Evolutionary conservation across 2,888 invertebrate genomes (phyloP).

Genomic region (Drosophila anomelani): DNA sequence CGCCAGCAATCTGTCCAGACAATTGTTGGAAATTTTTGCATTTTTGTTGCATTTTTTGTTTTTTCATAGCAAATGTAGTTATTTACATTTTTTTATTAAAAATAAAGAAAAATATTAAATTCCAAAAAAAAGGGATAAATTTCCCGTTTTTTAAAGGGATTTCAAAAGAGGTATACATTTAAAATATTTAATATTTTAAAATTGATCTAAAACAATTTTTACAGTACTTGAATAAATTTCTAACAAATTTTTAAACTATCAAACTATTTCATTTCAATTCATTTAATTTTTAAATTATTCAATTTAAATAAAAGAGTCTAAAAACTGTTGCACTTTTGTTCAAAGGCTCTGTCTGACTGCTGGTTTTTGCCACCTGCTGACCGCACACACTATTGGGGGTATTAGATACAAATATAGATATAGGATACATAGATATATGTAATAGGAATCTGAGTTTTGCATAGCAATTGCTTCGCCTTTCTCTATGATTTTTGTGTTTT

Average conservation of each 20-base stretch:
- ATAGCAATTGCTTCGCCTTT: conserved; percentile 43
- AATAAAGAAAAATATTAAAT: too few relatives aligned
- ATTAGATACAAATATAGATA: conserved; percentile 46
- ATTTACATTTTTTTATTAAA: not conserved
- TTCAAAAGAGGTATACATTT: too few relatives aligned
- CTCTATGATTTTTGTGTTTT: conserved; percentile 52
- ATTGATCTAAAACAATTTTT: too few relatives aligned
- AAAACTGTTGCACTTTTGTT: not conserved
- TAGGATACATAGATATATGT: conserved; percentile 57
- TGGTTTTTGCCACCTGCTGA: conserved; percentile 19
- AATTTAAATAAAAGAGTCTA: too few relatives aligned
- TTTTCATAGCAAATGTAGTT: not conserved
- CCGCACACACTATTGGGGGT: conserved; percentile 16
- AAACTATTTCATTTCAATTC: not conserved
- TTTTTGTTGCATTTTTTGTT: not conserved
- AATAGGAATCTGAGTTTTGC: conserved; percentile 51
- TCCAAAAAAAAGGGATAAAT: too few relatives aligned
- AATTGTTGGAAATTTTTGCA: not conserved
- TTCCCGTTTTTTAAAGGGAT: too few relatives aligned
- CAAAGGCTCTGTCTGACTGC: not conserved
- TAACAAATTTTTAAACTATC: not conserved
- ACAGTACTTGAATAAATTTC: not conserved
- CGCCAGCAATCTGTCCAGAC: conserved; percentile 16
- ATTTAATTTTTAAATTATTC: not conserved
- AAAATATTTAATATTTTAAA: too few relatives aligned